These are phyloP conservation scores for Fopius arisanus DNA, from an alignment of 1,140 invertebrate genomes.

Conservation along the genomic window DNA sequence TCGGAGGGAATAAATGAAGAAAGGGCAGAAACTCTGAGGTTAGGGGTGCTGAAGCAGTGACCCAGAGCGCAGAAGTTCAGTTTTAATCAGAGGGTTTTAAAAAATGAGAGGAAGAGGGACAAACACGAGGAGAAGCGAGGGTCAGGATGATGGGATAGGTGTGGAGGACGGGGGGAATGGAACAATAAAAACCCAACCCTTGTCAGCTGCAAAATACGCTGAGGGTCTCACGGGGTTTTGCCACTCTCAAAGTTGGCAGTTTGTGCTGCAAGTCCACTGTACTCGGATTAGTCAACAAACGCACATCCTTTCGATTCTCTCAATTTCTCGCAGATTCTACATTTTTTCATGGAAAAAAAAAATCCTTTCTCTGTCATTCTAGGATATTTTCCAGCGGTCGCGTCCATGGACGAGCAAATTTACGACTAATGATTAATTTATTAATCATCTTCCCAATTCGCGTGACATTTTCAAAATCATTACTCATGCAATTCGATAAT, in stretches of 20 bases:
- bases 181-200: conserved; percentile 12
- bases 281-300: background rate
- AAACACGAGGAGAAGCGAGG: conserved; percentile 29
- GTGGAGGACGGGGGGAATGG: conserved; percentile 26
- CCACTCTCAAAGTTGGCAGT: background rate
- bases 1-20: background rate
- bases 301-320: background rate
- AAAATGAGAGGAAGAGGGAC: background rate
- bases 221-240: conserved; percentile 29
- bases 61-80: background rate
- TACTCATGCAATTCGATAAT: too few species aligned
- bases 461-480: too few species aligned
- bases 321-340: background rate
- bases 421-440: too few species aligned
- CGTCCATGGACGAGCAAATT: too few species aligned
- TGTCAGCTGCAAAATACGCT: conserved; percentile 38
- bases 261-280: background rate
- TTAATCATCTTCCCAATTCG: too few species aligned
- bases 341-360: background rate
- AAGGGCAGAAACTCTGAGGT: background rate
- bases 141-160: conserved; percentile 32
- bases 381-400: background rate
- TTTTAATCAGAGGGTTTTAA: background rate
- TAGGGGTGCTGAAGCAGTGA: background rate
- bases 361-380: background rate